Base-by-base conservation (phyloP, 1,140 invertebrate genomes). In the Zaprionus nigranus region DNA sequence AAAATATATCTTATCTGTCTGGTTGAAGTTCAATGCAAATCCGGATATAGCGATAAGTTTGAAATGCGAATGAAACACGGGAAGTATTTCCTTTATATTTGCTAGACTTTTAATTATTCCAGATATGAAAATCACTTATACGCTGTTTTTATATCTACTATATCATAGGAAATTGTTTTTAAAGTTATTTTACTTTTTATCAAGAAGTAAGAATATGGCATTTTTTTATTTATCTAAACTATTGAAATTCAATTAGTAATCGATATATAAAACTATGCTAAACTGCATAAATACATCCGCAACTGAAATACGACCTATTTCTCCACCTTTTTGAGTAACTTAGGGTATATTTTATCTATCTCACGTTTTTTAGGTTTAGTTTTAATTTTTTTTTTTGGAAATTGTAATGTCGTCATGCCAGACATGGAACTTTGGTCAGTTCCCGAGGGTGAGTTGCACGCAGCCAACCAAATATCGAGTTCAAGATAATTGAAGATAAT, bases 401-500 rank as follows among this genome's bases (percentile, higher is more conserved):
- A 11, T 34, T 11, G 0, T 34, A 34, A 11, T 56, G 53, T 56
- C 53, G 24, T 54, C 53, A 56, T 30, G 49, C 22, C 2, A 53
- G 49, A 3, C 7, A 11, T 13, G 6, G 53, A 15, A 5, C 53
- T 26, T 54, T 28, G 24, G 7, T 15, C 7, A n/a, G 12, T 17
- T 40, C 9, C 3, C 36, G 12, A 38, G 36, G 36, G 36, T 15
- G 36, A 38, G 36, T 38, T 38, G 36, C 22, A 53, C 20, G 17
- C 22, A 15, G 7, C 15, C 1, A 22, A 51, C 9, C 4, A 4
- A 24, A 51, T 5, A 3, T 46, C 7, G n/a, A 46, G n/a, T 17
- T 17, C 40, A 51, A 51, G 12, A 24, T 49, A 67, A 67, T 38
- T 22, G 2, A 51, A 51, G 12, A 22, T 59, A 67, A 67, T 38